These are phyloP conservation scores for Alcis repandata DNA, from an alignment of 2,888 invertebrate species.

Conservation along the genomic window DNA sequence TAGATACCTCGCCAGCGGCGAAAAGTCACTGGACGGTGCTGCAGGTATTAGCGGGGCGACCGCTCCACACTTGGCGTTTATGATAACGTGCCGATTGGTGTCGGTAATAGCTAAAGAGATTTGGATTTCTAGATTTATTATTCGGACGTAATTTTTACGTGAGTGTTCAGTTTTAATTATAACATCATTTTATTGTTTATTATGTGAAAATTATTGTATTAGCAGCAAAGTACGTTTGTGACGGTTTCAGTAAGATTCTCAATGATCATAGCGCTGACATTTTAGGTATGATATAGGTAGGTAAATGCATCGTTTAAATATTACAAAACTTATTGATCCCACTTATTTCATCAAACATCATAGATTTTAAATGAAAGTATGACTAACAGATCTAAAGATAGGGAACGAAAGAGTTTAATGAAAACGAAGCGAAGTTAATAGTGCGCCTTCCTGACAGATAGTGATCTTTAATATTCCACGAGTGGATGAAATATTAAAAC, in stretches of 20 bases:
- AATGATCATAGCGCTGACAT: too few species aligned
- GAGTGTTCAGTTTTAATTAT: too few species aligned
- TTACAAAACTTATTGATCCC: neutral
- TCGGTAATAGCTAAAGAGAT: neutral
- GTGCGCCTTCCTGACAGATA: constrained; percentile 81
- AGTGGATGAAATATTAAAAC: constrained; percentile 80
- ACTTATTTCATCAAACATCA: constrained; percentile 5
- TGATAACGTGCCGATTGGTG: neutral
- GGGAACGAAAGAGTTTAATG: constrained; percentile 78
- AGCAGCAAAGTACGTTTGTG: too few species aligned
- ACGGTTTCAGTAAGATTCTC: too few species aligned
- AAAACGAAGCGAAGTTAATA: constrained; percentile 80
- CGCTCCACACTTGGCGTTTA: constrained; percentile 1
- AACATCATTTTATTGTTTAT: too few species aligned
- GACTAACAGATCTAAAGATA: constrained; percentile 46
- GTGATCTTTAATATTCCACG: constrained; percentile 83
- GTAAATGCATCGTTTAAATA: too few species aligned
- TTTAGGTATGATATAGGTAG: too few species aligned
- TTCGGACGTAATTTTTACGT: too few species aligned
- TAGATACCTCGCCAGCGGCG: constrained; percentile 66
- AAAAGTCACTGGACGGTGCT: constrained; percentile 70
- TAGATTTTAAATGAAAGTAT: constrained; percentile 35
- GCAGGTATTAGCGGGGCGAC: constrained; percentile 21
- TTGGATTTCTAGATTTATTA: too few species aligned
- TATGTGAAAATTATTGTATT: too few species aligned